Evolutionary conservation across 2,888 invertebrate genomes (phyloP).

Genomic region (Amphipoea lucens): DNA sequence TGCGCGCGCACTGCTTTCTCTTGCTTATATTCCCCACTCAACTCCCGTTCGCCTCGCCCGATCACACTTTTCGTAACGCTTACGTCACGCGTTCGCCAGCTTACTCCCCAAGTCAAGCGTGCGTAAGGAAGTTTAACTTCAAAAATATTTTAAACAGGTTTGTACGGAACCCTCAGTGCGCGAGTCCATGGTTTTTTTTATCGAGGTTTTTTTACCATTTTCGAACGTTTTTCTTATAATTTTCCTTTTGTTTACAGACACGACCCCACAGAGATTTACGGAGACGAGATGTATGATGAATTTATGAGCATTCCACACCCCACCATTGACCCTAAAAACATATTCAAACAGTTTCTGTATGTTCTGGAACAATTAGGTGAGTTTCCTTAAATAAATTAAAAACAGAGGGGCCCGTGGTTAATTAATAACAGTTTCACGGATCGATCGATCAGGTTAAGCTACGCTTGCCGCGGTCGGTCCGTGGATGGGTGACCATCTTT

Average conservation of each 20-base stretch:
- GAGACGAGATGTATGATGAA: slow-evolving; percentile 93
- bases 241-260: slow-evolving; percentile 75
- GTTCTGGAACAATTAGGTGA: slow-evolving; percentile 93
- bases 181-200: too few relatives aligned
- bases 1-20: too few relatives aligned
- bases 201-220: neutral
- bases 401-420: too few relatives aligned
- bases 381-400: slow-evolving; percentile 35
- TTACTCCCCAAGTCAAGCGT: too few relatives aligned
- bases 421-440: neutral
- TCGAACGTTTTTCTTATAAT: neutral
- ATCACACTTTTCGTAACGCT: too few relatives aligned
- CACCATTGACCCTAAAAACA: slow-evolving; percentile 93
- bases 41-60: too few relatives aligned
- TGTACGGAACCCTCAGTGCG: too few relatives aligned
- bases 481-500: neutral
- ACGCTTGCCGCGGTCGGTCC: neutral
- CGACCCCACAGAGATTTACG: slow-evolving; percentile 90
- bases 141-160: too few relatives aligned
- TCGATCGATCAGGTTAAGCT: neutral
- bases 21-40: too few relatives aligned
- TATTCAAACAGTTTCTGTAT: slow-evolving; percentile 93
- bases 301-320: slow-evolving; percentile 95
- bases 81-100: too few relatives aligned
- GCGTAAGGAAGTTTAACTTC: too few relatives aligned